A percentile compares a stretch with the other conserved stretches of the same genome.
Evolutionary conservation across 2,113 vertebrate species (phyloP).

Genomic region (Phylloscopus trochilus): DNA sequence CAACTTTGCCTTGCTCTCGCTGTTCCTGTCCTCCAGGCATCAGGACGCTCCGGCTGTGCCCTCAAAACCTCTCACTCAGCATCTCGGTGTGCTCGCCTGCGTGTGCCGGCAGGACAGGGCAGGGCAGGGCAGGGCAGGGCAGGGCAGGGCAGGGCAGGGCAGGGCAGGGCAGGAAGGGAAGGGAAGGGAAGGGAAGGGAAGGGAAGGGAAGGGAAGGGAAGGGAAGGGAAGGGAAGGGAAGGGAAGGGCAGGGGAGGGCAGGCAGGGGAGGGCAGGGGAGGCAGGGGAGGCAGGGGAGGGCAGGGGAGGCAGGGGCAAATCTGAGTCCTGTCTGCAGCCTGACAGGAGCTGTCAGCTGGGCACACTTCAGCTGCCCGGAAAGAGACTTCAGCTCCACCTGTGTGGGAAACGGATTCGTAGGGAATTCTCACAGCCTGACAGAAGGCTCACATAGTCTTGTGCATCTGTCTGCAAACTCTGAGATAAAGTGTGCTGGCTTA

Average conservation of each 20-base stretch:
- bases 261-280: background rate
- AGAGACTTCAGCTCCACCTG: background rate
- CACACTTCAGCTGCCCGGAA: background rate
- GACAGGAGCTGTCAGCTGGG: background rate
- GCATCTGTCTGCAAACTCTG: background rate
- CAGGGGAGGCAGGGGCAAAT: background rate
- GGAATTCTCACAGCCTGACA: background rate
- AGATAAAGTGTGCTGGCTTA: background rate
- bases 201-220: background rate
- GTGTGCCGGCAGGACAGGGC: background rate
- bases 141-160: background rate
- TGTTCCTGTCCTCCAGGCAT: background rate
- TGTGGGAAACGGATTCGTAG: background rate
- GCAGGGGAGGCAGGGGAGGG: background rate
- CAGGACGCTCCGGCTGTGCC: background rate
- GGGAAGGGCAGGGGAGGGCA: background rate
- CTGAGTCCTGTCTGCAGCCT: background rate
- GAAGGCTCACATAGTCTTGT: background rate
- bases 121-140: background rate
- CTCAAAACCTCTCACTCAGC: background rate
- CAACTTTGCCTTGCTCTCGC: background rate
- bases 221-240: background rate
- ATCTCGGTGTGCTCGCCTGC: background rate
- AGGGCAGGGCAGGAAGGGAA: background rate
- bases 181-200: background rate